These are phyloP conservation scores for Hemiprocne comata DNA, from an alignment of 2,113 vertebrate genomes.

Conservation along the genomic window DNA sequence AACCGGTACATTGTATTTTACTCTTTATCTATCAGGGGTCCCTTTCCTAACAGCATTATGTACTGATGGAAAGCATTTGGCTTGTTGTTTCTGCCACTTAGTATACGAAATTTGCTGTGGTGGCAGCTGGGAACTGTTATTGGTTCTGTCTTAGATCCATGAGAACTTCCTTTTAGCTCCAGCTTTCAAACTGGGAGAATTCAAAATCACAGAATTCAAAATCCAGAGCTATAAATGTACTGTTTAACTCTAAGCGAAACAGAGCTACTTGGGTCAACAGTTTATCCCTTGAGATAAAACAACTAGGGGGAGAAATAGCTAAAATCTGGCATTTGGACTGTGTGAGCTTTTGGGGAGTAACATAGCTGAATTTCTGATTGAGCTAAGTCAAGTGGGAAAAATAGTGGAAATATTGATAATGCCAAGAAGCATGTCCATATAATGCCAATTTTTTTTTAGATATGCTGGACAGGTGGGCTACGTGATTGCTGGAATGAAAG, in stretches of 20 bases:
- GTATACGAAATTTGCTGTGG: background rate
- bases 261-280: background rate
- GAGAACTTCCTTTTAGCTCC: background rate
- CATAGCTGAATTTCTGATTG: background rate
- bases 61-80: background rate
- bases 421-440: slow-evolving; percentile 50
- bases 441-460: slow-evolving; percentile 79
- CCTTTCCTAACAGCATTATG: background rate
- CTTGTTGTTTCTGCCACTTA: background rate
- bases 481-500: slow-evolving; percentile 94
- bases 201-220: background rate
- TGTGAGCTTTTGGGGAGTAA: background rate
- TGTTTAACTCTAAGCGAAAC: background rate
- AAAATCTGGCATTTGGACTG: background rate
- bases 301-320: background rate
- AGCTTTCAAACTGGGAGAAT: background rate
- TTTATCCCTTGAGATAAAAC: background rate
- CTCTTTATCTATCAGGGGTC: background rate
- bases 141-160: background rate
- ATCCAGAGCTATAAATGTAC: background rate
- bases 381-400: background rate
- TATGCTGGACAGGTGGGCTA: slow-evolving; percentile 97
- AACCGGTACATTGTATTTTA: background rate
- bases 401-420: background rate
- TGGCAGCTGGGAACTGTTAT: background rate